These are phyloP conservation scores for Callipepla californica DNA, from an alignment of 2,113 vertebrate species.

Conservation along the genomic window DNA sequence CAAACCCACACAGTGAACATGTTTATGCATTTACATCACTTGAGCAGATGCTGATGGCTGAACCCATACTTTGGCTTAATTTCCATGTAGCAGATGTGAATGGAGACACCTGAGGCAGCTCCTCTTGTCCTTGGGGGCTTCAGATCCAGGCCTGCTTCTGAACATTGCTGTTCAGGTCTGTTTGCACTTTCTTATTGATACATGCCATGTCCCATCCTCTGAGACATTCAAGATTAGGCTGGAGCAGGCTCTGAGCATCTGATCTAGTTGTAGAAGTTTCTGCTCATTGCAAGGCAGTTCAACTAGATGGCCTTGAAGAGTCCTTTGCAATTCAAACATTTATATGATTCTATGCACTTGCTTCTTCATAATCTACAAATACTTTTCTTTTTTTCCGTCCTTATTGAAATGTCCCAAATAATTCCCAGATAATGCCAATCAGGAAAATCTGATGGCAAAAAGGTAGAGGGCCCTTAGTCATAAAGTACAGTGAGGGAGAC, in stretches of 20 bases:
- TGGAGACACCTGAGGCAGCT: not conserved
- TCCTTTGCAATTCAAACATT: no score
- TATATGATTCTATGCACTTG: not conserved
- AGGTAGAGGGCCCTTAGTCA: not conserved
- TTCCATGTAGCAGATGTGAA: not conserved
- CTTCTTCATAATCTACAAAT: not conserved
- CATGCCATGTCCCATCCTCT: not conserved
- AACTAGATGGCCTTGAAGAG: no score
- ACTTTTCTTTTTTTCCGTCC: not conserved
- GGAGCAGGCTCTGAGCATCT: no score
- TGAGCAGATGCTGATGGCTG: not conserved
- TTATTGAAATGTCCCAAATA: not conserved
- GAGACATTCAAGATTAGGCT: no score
- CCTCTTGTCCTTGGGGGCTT: not conserved
- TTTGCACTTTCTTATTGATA: not conserved
- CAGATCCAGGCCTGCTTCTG: not conserved
- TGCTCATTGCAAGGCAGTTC: no score
- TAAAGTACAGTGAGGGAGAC: not conserved
- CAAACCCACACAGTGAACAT: not conserved
- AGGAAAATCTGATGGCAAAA: not conserved
- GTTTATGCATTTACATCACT: not conserved
- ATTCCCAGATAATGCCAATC: not conserved
- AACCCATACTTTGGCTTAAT: not conserved
- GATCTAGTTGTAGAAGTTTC: no score
- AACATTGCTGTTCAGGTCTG: accelerated